Evolutionary conservation across 2,113 vertebrate species (phyloP), one percentile per base, ranked within the genome.

Genomic region (Ia io): DNA sequence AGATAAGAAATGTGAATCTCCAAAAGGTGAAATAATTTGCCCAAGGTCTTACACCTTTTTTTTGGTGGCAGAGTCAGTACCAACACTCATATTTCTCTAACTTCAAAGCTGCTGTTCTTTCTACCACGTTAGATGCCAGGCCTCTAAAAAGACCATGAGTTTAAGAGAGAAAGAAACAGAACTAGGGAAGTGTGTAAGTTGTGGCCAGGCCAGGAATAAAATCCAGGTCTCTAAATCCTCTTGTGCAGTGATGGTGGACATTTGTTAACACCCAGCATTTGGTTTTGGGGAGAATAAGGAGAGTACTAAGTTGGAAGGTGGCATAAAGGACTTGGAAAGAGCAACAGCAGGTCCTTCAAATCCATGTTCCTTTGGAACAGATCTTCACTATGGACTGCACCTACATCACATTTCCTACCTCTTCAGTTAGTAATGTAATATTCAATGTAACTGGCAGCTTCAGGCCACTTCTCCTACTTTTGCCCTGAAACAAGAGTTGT

Each of bases 1-100:
- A 80, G 80, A 49, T 56, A 84, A 94, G 16, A 35, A 87, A 70
- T 92, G 53, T 78, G 71, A 90, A 82, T 84, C 10, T 92, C 37
- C 12, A 74, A 59, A 95, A 85, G 63, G 85, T 88, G 61, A 77
- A 80, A 61, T 76, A 73, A 88, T 63, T 83, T 42, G 23, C 28
- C 30, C 17, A 88, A 70, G 6, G 6, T 44, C 47, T 90, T 53
- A 59, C 2, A 69, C 2, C 22, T 79, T 56, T 79, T 42, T 35
- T 76, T 69, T 13, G 11, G 44, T 65, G 32, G 44, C 49, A 49
- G 44, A 77, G 6, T 40, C 22, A 78, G n/a, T 11, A 76, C 12
- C 12, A 87, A 4, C 76, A 47, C 44, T 61, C 25, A 30, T 51
- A 14, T 73, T 53, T 63, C 13, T 4, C 32, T 11, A 1, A 42